Evolutionary conservation across 1,140 invertebrate genomes (phyloP).

Genomic region (Panulirus ornatus): DNA sequence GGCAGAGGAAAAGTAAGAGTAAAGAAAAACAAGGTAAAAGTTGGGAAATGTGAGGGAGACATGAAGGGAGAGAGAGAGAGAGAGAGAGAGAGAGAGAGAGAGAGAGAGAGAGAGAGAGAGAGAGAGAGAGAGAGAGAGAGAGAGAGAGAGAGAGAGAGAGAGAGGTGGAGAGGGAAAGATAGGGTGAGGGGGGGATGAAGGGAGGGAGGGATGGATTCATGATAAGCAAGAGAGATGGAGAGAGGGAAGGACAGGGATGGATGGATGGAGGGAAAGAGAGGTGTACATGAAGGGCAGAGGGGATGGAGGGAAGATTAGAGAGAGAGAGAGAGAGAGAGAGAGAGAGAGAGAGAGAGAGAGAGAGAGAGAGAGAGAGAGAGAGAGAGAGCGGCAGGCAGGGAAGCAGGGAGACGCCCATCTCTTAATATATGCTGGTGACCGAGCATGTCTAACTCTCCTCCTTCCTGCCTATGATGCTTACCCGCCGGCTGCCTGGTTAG

Average conservation of each 20-base stretch:
- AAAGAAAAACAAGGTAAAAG: background rate
- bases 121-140: background rate
- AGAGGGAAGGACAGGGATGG: background rate
- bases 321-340: background rate
- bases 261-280: background rate
- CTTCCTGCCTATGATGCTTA: slow-evolving; percentile 22
- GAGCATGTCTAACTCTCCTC: slow-evolving; percentile 24
- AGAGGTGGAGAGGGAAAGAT: no score
- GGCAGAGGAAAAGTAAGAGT: background rate
- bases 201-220: background rate
- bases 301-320: background rate
- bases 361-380: no score
- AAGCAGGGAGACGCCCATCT: no score
- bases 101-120: background rate
- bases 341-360: no score
- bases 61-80: background rate
- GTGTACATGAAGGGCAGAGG: background rate
- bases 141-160: background rate
- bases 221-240: background rate
- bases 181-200: background rate
- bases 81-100: background rate
- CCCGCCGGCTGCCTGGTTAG: no score
- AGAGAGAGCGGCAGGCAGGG: background rate
- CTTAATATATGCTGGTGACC: slow-evolving; percentile 36
- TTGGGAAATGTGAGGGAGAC: background rate